Evolutionary conservation across 2,888 invertebrate species (phyloP), one percentile per base, ranked within the genome.

Genomic region (Netelia melanura): DNA sequence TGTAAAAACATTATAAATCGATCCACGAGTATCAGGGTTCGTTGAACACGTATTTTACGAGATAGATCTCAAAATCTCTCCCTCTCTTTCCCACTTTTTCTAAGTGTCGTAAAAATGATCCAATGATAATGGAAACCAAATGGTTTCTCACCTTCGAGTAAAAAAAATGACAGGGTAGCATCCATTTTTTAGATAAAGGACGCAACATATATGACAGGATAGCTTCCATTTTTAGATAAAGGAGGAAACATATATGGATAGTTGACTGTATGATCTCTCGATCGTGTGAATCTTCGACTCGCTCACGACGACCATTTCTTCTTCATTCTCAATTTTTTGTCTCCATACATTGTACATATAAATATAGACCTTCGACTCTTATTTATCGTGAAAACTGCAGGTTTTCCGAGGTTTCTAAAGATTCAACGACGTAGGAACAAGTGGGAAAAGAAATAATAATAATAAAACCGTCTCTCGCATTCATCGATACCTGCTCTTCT

Each of bases 281-380:
- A 86, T 84, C 86, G 86, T 86, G 86, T 86, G 86, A 84, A 84
- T 82, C 65, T 74, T 82, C 58, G 78, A 79, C 44, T 77, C 61
- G 76, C 72, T 72, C 80, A 83, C 72, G 68, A 76, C 61, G 74
- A 75, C 56, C 11, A 67, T 71, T 82, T 72, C 25, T 74, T 64
- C 61, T 80, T 70, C 43, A 38, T 72, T 54, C 68, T 64, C 68
- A 43, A 62, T 72, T 68, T 68, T 44, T 68, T 68, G n/a, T 62
- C 43, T 14, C 44, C 56, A 64, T 14, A 54, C 11, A 62, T 44
- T 43, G 17, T 44, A 77, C 44, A 25, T 43, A 54, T 64, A 71
- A 54, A 61, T 17, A 56, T 11, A 21, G 38, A 58, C 56, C 23
- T 23, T 30, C n/a, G 56, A 6, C 68, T 48, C 48, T 75, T 80